Evolutionary conservation across 30 jellyfish, hydroid and myxozoan genomes (phyloP).

Genomic region (Hydractinia echinata): DNA sequence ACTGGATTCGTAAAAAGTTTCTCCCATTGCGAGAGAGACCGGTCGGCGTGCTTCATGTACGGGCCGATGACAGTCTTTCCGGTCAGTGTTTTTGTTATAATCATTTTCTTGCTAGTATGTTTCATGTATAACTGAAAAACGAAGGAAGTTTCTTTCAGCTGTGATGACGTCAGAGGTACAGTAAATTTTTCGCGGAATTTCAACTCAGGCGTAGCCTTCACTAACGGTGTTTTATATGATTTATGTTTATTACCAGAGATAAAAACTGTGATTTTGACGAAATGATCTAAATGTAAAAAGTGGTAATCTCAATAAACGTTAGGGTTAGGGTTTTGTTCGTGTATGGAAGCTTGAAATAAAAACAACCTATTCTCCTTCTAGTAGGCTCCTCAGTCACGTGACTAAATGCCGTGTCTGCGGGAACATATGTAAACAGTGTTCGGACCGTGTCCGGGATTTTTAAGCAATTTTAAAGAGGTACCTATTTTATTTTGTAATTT

Average conservation of each 20-base stretch:
- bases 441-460: too few species aligned
- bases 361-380: neutral
- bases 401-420: too few species aligned
- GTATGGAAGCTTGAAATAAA: too few species aligned
- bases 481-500: too few species aligned
- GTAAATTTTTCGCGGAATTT: slow-evolving; percentile 38
- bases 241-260: slow-evolving; percentile 47
- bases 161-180: slow-evolving; percentile 36
- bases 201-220: slow-evolving; percentile 67
- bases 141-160: slow-evolving; percentile 48
- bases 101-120: slow-evolving; percentile 45
- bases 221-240: slow-evolving; percentile 49
- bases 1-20: slow-evolving; percentile 62
- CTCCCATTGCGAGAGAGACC: slow-evolving; percentile 82
- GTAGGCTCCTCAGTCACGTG: too few species aligned
- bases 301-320: too few species aligned
- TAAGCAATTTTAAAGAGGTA: too few species aligned
- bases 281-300: slow-evolving; percentile 33
- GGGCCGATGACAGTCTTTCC: slow-evolving; percentile 91
- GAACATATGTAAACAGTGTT: too few species aligned
- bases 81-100: slow-evolving; percentile 28
- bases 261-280: slow-evolving; percentile 41
- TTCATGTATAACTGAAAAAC: slow-evolving; percentile 49
- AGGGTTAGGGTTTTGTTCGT: too few species aligned
- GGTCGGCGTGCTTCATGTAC: slow-evolving; percentile 62